A percentile compares a stretch with the other conserved stretches of the same genome.
These are phyloP conservation scores for Andrena minutula DNA, from an alignment of 2,888 invertebrate genomes.

Conservation along the genomic window DNA sequence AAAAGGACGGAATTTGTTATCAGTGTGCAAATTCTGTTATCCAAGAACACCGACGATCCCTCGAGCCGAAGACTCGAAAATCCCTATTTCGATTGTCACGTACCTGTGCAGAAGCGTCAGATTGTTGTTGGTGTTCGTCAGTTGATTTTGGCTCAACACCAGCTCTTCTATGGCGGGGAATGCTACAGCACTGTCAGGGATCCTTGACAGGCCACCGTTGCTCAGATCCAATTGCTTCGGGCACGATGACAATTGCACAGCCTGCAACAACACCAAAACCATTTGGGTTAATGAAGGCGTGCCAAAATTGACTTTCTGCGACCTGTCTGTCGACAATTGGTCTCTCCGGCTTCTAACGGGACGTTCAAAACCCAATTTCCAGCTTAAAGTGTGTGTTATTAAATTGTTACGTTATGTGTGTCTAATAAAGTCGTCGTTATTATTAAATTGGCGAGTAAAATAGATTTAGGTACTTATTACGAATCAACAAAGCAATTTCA, in stretches of 20 bases:
- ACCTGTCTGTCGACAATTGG: neutral
- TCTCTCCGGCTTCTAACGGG: too few species aligned
- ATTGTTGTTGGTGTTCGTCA: constrained; percentile 79
- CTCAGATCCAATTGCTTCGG: constrained; percentile 83
- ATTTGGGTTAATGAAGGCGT: neutral
- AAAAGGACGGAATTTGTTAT: too few species aligned
- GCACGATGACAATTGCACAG: constrained; percentile 75
- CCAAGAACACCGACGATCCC: too few species aligned
- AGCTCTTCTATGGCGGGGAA: constrained; percentile 82
- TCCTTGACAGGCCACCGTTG: constrained; percentile 82
- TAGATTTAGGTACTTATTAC: too few species aligned
- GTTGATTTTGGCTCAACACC: constrained; percentile 81
- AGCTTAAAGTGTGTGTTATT: too few species aligned
- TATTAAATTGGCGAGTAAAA: too few species aligned
- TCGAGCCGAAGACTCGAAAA: neutral
- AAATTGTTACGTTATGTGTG: too few species aligned
- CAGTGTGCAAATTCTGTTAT: too few species aligned
- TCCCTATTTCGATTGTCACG: neutral
- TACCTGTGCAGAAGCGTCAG: constrained; percentile 79
- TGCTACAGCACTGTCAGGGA: constrained; percentile 83
- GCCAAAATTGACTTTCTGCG: neutral
- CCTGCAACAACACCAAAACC: constrained; percentile 64
- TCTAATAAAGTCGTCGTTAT: too few species aligned
- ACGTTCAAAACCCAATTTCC: too few species aligned
- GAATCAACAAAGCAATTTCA: too few species aligned